These are phyloP conservation scores for Zaprionus ornatus DNA, from an alignment of 1,140 invertebrate species.

Conservation along the genomic window DNA sequence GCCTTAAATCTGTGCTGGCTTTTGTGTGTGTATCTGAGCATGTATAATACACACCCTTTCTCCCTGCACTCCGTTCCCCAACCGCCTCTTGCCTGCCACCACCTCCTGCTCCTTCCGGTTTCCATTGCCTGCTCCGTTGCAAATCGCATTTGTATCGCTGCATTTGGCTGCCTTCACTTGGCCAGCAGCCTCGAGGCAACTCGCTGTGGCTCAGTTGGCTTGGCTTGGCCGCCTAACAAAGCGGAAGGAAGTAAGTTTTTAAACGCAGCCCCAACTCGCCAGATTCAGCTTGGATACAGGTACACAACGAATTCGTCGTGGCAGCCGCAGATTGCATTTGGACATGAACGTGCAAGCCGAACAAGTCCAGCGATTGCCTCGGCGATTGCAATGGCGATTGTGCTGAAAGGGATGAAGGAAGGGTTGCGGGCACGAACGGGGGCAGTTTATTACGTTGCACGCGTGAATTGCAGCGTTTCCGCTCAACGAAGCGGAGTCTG, in stretches of 20 bases:
- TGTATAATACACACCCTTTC: conserved; percentile 54
- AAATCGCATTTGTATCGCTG: conserved; percentile 79
- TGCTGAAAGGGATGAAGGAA: neutral
- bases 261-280: conserved; percentile 53
- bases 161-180: conserved; percentile 66
- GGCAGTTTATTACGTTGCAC: conserved; percentile 74
- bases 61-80: conserved; percentile 19
- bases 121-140: conserved; percentile 33
- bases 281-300: conserved; percentile 20
- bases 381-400: no score
- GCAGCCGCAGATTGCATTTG: conserved; percentile 49
- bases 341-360: conserved; percentile 26
- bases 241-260: conserved; percentile 81
- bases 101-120: conserved; percentile 27
- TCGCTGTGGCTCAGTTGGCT: conserved; percentile 4
- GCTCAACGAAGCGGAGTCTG: conserved; percentile 64
- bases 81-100: conserved; percentile 1
- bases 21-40: conserved; percentile 15
- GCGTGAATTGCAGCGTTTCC: conserved; percentile 70
- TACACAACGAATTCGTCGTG: conserved; percentile 1
- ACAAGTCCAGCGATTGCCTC: neutral
- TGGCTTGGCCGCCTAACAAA: conserved; percentile 68
- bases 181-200: neutral
- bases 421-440: neutral
- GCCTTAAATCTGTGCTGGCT: conserved; percentile 76